Conservation (phyloP, 2,113 vertebrate genomes). For the Ageneiosus marmoratus region DNA sequence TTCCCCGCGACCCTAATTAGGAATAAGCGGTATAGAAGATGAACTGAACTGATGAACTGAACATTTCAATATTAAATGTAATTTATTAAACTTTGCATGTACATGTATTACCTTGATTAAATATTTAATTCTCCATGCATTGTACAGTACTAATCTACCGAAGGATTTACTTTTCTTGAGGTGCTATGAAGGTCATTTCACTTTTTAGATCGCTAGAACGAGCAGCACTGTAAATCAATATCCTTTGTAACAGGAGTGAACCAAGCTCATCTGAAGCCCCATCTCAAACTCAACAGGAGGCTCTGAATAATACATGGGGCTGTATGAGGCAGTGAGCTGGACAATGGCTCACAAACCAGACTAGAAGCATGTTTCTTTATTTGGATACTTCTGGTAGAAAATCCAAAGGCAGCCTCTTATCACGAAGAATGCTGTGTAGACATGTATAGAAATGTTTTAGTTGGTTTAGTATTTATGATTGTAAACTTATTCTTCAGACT, state of each 20-base stretch:
- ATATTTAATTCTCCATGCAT: neutral
- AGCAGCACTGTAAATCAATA: conserved; percentile 18
- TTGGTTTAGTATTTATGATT: neutral
- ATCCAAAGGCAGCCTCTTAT: conserved; percentile 71
- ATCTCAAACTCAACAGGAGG: conserved; percentile 48
- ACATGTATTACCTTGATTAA: neutral
- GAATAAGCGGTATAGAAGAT: no score
- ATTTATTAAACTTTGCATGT: neutral
- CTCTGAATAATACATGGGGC: conserved; percentile 68
- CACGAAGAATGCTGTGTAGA: conserved; percentile 66
- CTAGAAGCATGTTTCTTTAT: neutral
- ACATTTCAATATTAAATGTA: neutral
- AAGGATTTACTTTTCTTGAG: neutral
- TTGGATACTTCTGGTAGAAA: conserved; percentile 46
- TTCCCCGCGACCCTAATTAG: no score
- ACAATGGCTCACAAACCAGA: conserved; percentile 51
- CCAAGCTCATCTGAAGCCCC: neutral
- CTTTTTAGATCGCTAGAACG: neutral
- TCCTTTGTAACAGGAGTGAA: conserved; percentile 31
- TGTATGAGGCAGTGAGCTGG: conserved; percentile 41
- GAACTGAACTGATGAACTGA: no score
- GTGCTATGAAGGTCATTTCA: neutral
- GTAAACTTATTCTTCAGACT: neutral
- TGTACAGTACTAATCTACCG: neutral
- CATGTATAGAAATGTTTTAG: conserved; percentile 32